Percentiles rank a stretch among this genome's conserved stretches.
These are phyloP conservation scores for Halichoerus grypus DNA, from an alignment of 2,113 vertebrate species.

Conservation along the genomic window DNA sequence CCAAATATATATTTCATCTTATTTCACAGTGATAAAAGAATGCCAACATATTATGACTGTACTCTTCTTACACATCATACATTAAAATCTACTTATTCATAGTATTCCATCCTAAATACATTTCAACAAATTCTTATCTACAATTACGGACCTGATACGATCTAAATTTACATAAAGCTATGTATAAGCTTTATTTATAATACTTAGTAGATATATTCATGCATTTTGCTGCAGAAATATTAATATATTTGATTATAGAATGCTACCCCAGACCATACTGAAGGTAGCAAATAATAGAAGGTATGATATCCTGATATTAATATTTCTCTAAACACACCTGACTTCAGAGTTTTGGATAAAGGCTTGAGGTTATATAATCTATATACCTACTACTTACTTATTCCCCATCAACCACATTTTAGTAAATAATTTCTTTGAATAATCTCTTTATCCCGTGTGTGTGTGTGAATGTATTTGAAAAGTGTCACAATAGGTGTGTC, in stretches of 20 bases:
- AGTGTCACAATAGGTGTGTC: neutral
- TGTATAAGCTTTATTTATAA: neutral
- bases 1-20: neutral
- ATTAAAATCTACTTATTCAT: neutral
- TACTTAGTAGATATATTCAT: neutral
- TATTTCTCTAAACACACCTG: neutral
- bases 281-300: neutral
- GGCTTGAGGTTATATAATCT: neutral
- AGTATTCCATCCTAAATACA: neutral
- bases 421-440: neutral
- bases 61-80: neutral
- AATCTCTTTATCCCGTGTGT: neutral
- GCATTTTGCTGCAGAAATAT: neutral
- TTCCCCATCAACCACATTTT: neutral
- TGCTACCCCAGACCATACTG: neutral
- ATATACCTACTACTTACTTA: neutral
- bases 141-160: neutral
- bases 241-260: neutral
- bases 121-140: neutral
- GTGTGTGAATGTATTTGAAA: neutral
- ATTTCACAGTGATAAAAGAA: neutral
- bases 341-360: neutral
- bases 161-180: neutral
- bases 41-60: neutral
- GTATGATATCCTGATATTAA: neutral